Base-by-base conservation (phyloP, 2,113 vertebrate genomes). In the Oophaga pumilio region DNA sequence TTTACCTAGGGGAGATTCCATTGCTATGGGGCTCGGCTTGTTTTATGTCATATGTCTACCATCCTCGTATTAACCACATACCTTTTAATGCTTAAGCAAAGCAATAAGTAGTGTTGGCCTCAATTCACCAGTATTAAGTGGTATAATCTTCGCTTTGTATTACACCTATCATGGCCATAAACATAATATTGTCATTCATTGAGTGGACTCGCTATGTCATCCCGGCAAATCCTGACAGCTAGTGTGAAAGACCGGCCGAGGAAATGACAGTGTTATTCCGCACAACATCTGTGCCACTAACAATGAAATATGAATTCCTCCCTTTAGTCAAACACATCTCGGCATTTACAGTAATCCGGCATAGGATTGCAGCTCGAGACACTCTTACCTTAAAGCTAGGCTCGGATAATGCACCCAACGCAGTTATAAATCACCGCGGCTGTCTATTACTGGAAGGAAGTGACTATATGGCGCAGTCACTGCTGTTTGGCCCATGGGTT, bases 401-500 rank as follows among this genome's bases (percentile, higher is more conserved):
- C 73, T 88, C 87, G 57, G 69, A 73, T 84, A 88, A 88, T 84
- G 69, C 80, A 43, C n/a, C 82, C 81, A 57, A 68, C 87, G 57
- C 56, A 28, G 81, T 84, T 64, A 88, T 88, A 88, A 88, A 88
- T 88, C 81, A 88, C 80, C 43, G 53, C 74, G n/a, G 49, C 82
- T 84, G 69, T 68, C 87, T 84, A 88, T 88, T 77, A 88, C 81
- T 79, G 76, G 76, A 71, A 86, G 85, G 76, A 86, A 86, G 85
- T 79, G 85, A 79, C 76, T 88, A 50, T 56, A 83, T 83, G 43
- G 80, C 18, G 68, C 81, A 66, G 73, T 52, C 80, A 83, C 68
- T 62, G 80, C 69, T 83, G 86, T 82, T 84, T 88, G 87, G 87
- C 87, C 87, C 78, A 68, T 77, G 87, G 87, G 71, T 88, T 88